Evolutionary conservation across 2,888 invertebrate genomes (phyloP), one percentile per base, ranked within the genome.

Genomic region (Sipunculus nudus): DNA sequence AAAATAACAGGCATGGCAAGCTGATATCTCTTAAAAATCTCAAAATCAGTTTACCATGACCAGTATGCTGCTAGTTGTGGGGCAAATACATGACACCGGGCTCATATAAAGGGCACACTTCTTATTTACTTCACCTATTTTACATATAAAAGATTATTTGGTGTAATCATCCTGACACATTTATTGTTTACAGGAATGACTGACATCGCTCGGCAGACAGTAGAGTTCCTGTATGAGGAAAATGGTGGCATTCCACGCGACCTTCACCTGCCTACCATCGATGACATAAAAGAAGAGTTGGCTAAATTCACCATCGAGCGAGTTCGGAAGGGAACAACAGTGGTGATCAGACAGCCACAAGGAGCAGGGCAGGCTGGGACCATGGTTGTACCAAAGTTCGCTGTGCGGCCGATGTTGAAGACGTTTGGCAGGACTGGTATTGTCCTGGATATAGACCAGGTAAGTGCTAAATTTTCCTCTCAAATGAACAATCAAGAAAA

Each of bases 161-260:
- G n/a, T n/a, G n/a, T n/a, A n/a, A n/a, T n/a, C n/a, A n/a, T n/a
- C n/a, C n/a, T n/a, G n/a, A n/a, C n/a, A n/a, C n/a, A n/a, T n/a
- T n/a, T n/a, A n/a, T n/a, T 13, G 6, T 13, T 26, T 23, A 10
- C 46, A 77, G 83, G 84, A 32, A 83, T 84, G 83, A 79, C 79
- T 21, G 83, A 83, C 59, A 84, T 84, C 58, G 84, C 84, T 0
- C 67, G 83, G 54, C 84, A 84, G 69, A 84, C 84, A 2, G 83
- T 84, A 3, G 84, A 84, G 61, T 83, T 82, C 65, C 72, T 84
- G 31, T 84, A 84, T 69, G 84, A 84, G 62, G 84, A 84, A 60
- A 82, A 81, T 68, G 83, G 83, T 5, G 83, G 82, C 0, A 78
- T 84, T 59, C 84, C 84, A 1, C 72, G 81, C 32, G 84, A 84